phyloP scores from a whole-genome alignment of 1,140 invertebrate genomes.

The Tetramorium parvispinum region DNA sequence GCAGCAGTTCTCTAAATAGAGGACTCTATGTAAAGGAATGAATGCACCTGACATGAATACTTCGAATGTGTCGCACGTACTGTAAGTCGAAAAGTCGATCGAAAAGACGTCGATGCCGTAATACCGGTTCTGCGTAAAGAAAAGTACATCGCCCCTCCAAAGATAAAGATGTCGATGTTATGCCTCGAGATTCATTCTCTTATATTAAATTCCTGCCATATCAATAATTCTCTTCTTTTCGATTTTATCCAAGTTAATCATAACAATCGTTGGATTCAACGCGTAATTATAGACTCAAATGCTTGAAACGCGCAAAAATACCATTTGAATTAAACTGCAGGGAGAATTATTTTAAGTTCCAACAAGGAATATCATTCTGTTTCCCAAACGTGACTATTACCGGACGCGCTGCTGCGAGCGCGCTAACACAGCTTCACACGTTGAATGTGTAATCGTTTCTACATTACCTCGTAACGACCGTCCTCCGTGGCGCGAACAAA shows the following conservation, averaged over 20 bases:
- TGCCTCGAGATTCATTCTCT: not conserved
- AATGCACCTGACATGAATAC: constrained; percentile 50
- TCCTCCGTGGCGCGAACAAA: constrained; percentile 85
- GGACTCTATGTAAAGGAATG: constrained; percentile 58
- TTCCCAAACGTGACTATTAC: constrained; percentile 6
- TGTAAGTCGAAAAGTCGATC: constrained; percentile 43
- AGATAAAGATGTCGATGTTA: constrained; percentile 42
- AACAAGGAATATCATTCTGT: not conserved
- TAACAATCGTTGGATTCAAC: not conserved
- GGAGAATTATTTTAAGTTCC: not conserved
- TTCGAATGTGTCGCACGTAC: constrained; percentile 35
- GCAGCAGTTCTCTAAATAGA: constrained; percentile 47
- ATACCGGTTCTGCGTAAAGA: constrained; percentile 19
- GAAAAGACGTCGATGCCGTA: constrained; percentile 44
- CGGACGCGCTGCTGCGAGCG: not conserved
- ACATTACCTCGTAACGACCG: constrained; percentile 84
- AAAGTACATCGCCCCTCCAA: constrained; percentile 12
- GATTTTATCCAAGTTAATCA: not conserved
- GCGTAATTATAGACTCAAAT: not conserved
- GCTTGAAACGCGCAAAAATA: not conserved
- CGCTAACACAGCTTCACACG: not conserved
- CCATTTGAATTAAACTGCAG: not conserved
- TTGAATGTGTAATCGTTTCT: constrained; percentile 77
- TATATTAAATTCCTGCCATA: not conserved
- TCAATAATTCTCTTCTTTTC: not conserved